Percentiles rank a stretch among this genome's conserved stretches.
These are phyloP conservation scores for Coilia nasus DNA, from an alignment of 2,797 vertebrate genomes.

Conservation along the genomic window DNA sequence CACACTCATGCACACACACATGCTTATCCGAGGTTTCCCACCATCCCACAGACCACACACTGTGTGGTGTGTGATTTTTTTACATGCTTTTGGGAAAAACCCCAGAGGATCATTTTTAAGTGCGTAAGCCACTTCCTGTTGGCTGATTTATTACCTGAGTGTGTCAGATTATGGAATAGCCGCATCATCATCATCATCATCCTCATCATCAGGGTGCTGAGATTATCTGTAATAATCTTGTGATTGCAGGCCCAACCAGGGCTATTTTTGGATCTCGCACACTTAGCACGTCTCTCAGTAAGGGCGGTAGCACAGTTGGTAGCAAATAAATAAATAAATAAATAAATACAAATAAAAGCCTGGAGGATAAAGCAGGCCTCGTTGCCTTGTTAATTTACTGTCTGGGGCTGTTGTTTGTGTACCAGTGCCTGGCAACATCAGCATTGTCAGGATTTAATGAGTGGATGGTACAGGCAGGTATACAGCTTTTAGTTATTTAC, in stretches of 20 bases:
- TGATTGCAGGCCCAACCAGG: background rate
- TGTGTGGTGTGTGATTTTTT: background rate
- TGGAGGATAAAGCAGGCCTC: background rate
- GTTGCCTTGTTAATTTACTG: background rate
- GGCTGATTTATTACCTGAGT: constrained; percentile 23
- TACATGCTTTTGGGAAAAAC: background rate
- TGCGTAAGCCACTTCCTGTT: background rate
- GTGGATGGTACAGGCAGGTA: background rate
- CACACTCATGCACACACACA: too few relatives aligned
- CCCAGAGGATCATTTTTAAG: background rate
- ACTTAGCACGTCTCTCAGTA: background rate
- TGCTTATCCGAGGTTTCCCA: background rate
- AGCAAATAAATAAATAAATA: too few relatives aligned
- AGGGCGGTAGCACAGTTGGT: background rate
- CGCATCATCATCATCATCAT: constrained; percentile 6
- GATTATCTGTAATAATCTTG: constrained; percentile 19
- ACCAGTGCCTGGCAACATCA: background rate
- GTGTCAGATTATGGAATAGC: constrained; percentile 11
- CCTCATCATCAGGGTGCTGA: background rate
- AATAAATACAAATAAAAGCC: background rate
- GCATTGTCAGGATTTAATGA: background rate
- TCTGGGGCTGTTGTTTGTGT: background rate
- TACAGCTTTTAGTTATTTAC: too few relatives aligned
- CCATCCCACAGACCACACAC: background rate
- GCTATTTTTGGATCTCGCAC: background rate